These are phyloP conservation scores for Fulmarus glacialis DNA, from an alignment of 2,113 vertebrate genomes.

Conservation along the genomic window DNA sequence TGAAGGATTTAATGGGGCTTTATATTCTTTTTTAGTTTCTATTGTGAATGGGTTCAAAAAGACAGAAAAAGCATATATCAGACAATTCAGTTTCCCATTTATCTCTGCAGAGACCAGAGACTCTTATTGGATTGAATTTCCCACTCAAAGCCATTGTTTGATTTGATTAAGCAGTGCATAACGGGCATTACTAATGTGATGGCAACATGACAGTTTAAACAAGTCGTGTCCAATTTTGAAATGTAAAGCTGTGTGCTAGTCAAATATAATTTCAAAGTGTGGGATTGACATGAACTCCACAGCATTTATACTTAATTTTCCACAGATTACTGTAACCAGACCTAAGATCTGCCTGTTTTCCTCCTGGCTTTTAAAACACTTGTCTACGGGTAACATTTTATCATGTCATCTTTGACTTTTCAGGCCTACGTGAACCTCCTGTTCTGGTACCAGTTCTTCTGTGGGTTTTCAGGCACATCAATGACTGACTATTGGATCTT, in stretches of 20 bases:
- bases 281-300: not conserved
- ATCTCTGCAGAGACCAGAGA: not conserved
- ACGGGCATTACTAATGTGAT: not conserved
- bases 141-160: conserved; percentile 12
- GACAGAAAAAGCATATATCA: not conserved
- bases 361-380: not conserved
- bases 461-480: conserved; percentile 84
- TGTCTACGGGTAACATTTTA: not conserved
- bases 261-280: not conserved
- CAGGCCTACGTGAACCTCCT: conserved; percentile 83
- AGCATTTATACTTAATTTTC: not conserved
- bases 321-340: not conserved
- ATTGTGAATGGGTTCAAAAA: not conserved
- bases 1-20: not conserved
- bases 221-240: not conserved
- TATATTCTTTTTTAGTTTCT: not conserved
- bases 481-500: conserved; percentile 85
- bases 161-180: conserved; percentile 26
- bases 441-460: conserved; percentile 87
- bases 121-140: not conserved
- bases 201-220: conserved; percentile 5
- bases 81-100: not conserved
- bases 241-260: not conserved
- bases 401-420: conserved; percentile 19
- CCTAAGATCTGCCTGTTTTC: not conserved